Evolutionary conservation across 1,140 invertebrate genomes (phyloP).

Genomic region (Ganaspis sp.): DNA sequence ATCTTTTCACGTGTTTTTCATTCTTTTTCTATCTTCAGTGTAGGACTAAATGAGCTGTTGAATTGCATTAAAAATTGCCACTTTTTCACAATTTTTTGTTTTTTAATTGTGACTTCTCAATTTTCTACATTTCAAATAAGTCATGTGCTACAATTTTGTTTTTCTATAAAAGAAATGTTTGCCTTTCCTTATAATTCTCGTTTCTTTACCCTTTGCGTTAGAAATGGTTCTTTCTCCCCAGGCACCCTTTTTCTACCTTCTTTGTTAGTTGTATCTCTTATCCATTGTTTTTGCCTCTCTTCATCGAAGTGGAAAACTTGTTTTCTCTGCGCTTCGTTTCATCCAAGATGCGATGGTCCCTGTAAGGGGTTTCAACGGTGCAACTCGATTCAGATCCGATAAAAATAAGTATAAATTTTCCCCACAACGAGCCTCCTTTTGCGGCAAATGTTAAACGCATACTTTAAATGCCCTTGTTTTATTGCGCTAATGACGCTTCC

Average conservation of each 20-base stretch:
- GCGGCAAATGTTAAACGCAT: conserved; percentile 16
- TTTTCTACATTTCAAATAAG: too few relatives aligned
- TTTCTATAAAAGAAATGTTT: neutral
- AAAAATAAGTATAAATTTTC: conserved; percentile 51
- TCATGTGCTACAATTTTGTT: neutral
- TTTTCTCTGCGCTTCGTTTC: conserved; percentile 49
- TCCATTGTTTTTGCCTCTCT: conserved; percentile 56
- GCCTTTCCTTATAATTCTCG: neutral
- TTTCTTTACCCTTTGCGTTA: neutral
- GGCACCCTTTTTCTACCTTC: neutral
- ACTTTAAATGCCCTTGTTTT: conserved; percentile 3
- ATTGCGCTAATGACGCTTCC: neutral
- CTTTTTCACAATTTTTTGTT: too few relatives aligned
- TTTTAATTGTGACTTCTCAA: too few relatives aligned
- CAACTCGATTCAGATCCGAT: conserved; percentile 42
- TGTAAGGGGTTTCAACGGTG: conserved; percentile 43
- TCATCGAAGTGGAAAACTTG: conserved; percentile 60
- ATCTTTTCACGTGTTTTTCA: too few relatives aligned
- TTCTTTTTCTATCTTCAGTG: too few relatives aligned
- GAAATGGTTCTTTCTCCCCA: neutral
- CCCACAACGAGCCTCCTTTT: conserved; percentile 22
- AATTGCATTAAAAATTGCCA: too few relatives aligned
- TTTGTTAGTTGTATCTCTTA: neutral
- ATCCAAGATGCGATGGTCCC: conserved; percentile 41
- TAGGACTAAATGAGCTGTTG: too few relatives aligned